phyloP scores from a whole-genome alignment of 30 jellyfish, hydroid and myxozoan genomes.

The Phacellophora camtschatica region DNA sequence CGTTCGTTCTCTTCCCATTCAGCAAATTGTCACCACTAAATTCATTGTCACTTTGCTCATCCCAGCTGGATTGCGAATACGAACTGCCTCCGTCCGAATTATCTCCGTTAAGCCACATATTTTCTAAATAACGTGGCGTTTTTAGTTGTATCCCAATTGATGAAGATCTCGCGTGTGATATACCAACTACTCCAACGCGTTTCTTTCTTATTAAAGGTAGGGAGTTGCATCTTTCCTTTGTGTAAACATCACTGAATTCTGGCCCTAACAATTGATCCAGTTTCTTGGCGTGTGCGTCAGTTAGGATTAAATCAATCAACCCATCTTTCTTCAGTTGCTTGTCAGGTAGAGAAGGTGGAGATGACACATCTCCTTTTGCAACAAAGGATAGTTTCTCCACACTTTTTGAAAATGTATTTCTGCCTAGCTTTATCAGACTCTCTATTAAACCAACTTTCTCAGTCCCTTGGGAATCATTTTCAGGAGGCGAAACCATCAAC shows the following conservation, averaged over 20 bases:
- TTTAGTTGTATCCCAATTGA: too few relatives aligned
- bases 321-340: neutral
- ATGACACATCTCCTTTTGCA: neutral
- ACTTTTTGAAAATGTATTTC: constrained; percentile 12
- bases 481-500: constrained; percentile 44
- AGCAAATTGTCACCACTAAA: constrained; percentile 17
- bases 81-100: constrained; percentile 24
- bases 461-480: neutral
- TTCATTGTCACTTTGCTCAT: constrained; percentile 16
- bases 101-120: neutral
- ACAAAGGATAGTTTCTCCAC: neutral
- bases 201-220: constrained; percentile 34
- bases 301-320: neutral
- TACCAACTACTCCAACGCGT: neutral
- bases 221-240: constrained; percentile 27
- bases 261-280: constrained; percentile 44
- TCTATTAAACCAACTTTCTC: neutral
- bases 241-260: constrained; percentile 26
- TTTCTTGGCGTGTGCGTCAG: constrained; percentile 12
- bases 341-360: constrained; percentile 1
- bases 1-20: neutral
- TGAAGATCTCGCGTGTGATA: neutral
- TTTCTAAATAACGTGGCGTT: too few relatives aligned
- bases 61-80: neutral
- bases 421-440: neutral